Evolutionary conservation across 2,797 vertebrate species (phyloP).

Genomic region (Rhinogobio ventralis): DNA sequence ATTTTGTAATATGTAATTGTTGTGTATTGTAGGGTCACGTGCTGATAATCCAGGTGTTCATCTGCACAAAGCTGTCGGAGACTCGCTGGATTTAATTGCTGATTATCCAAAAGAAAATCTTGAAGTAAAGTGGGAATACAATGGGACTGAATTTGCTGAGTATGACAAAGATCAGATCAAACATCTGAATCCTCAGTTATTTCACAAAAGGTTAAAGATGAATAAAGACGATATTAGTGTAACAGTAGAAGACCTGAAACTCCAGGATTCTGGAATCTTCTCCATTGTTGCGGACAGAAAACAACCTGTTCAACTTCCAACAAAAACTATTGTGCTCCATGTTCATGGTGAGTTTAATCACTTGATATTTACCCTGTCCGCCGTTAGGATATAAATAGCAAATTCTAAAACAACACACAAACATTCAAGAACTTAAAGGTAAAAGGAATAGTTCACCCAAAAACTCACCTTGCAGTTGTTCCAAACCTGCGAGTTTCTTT

Average conservation of each 20-base stretch:
- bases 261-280: background rate
- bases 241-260: background rate
- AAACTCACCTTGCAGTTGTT: no score
- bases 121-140: background rate
- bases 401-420: background rate
- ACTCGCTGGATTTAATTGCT: background rate
- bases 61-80: slow-evolving; percentile 10
- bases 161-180: accelerated
- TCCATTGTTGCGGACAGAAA: accelerated
- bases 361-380: background rate
- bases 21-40: slow-evolving; percentile 5
- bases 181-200: accelerated
- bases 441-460: no score
- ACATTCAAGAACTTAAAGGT: background rate
- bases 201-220: accelerated
- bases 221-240: background rate
- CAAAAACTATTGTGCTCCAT: accelerated
- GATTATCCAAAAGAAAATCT: background rate
- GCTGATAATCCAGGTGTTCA: background rate
- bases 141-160: accelerated
- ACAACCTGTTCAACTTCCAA: accelerated
- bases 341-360: background rate
- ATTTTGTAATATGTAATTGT: background rate
- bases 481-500: no score
- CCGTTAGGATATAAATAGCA: background rate